Evolutionary conservation across 1,140 invertebrate species (phyloP).

Genomic region (Drosophila neocordata): DNA sequence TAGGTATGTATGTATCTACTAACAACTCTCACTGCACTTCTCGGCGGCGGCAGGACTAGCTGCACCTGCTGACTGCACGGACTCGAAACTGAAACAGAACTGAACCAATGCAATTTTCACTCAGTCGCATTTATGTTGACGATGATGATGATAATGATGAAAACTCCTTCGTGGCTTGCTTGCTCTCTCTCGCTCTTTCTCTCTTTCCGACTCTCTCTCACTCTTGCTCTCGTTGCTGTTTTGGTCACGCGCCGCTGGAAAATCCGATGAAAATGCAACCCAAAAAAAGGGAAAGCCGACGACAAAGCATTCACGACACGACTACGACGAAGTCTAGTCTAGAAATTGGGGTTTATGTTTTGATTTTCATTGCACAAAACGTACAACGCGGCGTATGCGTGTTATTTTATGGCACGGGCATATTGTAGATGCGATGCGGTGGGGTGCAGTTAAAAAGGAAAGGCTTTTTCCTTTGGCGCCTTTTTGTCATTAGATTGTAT

Average conservation of each 20-base stretch:
- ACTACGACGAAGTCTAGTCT: conserved; percentile 13
- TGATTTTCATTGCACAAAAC: conserved; percentile 55
- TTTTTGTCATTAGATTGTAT: conserved; percentile 61
- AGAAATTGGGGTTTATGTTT: conserved; percentile 71
- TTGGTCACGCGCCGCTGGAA: conserved; percentile 66
- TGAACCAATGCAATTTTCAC: conserved; percentile 67
- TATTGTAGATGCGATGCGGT: not conserved
- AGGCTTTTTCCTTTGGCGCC: conserved; percentile 50
- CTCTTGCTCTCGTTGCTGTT: conserved; percentile 34
- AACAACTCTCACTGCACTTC: conserved; percentile 31
- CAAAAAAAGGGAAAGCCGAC: conserved; percentile 50
- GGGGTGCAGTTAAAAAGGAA: not conserved
- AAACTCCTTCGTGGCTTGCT: conserved; percentile 66
- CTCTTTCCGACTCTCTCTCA: conserved; percentile 11
- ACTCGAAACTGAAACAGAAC: conserved; percentile 75
- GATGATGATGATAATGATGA: conserved; percentile 38
- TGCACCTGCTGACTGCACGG: conserved; percentile 52
- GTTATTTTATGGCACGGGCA: too few relatives aligned
- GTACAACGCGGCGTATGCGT: conserved; percentile 68
- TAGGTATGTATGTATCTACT: conserved; percentile 10
- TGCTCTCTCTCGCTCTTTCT: conserved; percentile 19
- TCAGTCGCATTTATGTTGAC: conserved; percentile 49
- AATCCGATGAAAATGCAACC: conserved; percentile 48
- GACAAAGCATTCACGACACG: not conserved
- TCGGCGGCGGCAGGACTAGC: conserved; percentile 20